Percentiles rank a stretch among this genome's conserved stretches.
phyloP scores from a whole-genome alignment of 37 sponge, comb jelly and placozoan genomes.

The Halichondria panicea region DNA sequence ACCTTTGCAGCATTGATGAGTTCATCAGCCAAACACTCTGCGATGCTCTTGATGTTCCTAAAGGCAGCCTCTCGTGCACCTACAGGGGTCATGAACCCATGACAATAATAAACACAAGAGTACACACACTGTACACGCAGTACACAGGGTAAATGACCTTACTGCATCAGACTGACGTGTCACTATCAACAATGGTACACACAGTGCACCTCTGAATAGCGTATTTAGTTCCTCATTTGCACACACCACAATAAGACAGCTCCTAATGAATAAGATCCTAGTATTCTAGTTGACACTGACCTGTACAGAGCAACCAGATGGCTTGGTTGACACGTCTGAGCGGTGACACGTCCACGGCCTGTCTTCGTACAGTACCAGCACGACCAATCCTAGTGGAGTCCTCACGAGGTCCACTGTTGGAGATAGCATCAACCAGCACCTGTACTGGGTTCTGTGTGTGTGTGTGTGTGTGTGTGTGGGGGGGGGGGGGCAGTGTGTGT shows the following conservation, averaged over 20 bases:
- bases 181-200: too few relatives aligned
- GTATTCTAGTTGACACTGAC: too few relatives aligned
- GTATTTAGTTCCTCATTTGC: too few relatives aligned
- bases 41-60: conserved; percentile 96
- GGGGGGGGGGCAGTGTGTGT: too few relatives aligned
- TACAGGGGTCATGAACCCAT: too few relatives aligned
- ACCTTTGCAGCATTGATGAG: conserved; percentile 99
- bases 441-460: conserved; percentile 97
- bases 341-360: conserved; percentile 99
- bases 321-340: conserved; percentile 98
- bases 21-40: conserved; percentile 99
- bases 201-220: too few relatives aligned
- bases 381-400: conserved; percentile 99
- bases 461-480: too few relatives aligned
- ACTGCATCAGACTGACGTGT: background rate
- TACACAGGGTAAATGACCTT: background rate
- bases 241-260: too few relatives aligned
- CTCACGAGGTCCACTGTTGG: conserved; percentile 97
- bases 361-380: conserved; percentile 98
- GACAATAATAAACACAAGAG: background rate
- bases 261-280: too few relatives aligned
- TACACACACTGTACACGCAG: background rate
- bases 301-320: conserved; percentile 93
- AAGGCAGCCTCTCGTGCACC: conserved; percentile 98
- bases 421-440: conserved; percentile 95